Base-by-base conservation (phyloP, 1,140 invertebrate species). In the Bombus vancouverensis region DNA sequence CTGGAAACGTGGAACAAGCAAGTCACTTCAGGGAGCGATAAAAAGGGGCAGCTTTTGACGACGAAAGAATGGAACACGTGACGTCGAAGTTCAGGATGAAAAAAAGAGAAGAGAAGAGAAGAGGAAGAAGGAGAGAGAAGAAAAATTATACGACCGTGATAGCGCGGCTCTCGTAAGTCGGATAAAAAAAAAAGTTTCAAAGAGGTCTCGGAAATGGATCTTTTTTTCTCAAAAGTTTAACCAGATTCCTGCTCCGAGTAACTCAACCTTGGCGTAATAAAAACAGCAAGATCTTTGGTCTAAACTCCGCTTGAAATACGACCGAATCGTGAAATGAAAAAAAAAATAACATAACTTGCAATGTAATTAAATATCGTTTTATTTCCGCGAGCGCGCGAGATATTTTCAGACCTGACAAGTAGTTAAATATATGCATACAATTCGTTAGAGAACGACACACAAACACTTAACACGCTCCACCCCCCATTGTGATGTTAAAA, bases 1-100 rank as follows among this genome's bases (percentile, higher is more conserved):
- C 84, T 83, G 75, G 65, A 83, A 89, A 89, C 85, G 84, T 28
- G 74, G 68, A 44, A 81, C 83, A 89, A 88, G 62, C 59, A n/a
- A 76, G 76, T 80, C 44, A 75, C 82, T 70, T 74, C 76, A 37
- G 44, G 25, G 42, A 75, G 28, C 66, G 59, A 81, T 44, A 84
- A 65, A 88, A 53, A 70, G 47, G 71, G 28, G 34, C 47, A 47
- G 83, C 57, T 75, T 70, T 85, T 81, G 53, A 81, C 65, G 78
- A 65, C 42, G 82, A 39, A 71, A 82, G 77, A 82, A 44, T 47
- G 37, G 57, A 66, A 83, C 66, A 57, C 44, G 79, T 66, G 79
- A 79, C 59, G 71, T 68, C 42, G 62, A 68, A 57, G 76, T 72
- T 84, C 28, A 44, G 34, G 44, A 72, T 75, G 34, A 53, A 39